Evolutionary conservation across 2,797 vertebrate species (phyloP), one percentile per base, ranked within the genome.

Genomic region (Selene dorsalis): DNA sequence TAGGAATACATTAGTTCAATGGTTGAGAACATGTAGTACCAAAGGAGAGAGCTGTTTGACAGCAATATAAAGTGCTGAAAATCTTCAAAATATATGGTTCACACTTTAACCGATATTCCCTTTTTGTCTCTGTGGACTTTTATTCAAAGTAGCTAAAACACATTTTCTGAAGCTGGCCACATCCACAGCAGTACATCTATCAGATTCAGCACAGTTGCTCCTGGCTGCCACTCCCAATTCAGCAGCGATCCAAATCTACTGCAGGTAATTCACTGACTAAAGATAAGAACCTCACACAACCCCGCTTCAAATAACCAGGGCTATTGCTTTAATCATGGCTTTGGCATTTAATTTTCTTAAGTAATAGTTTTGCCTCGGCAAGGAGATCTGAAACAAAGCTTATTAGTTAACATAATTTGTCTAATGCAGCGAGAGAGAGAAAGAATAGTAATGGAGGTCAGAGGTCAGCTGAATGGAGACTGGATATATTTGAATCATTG

Each of bases 401-500:
- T n/a, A 7, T 52, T 24, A 56, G 13, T 30, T 10, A 24, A 28
- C 45, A 53, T 57, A 24, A 64, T 5, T 24, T 28, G 69, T 22
- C 57, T 69, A 10, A 65, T 26, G 45, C 53, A 43, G 26, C 22
- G 5, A 56, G 2, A 28, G 22, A 2, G 14, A 53, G 50, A 53
- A 26, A 26, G 22, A 45, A 17, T 20, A 6, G 43, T 24, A 22
- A 17, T 5, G 57, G 17, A 35, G 22, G 38, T 8, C 4, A 53
- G 11, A 59, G 41, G 24, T 52, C 7, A 50, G 7, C 28, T 48
- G 26, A 30, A 18, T 17, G 12, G 56, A 61, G 13, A 32, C 41
- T 43, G 6, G 75, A 45, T 66, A 7, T n/a, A 10, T 55, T 43
- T 43, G 38, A 71, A 66, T 73, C 24, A 67, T 12, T 64, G 45